phyloP scores from a whole-genome alignment of 2,797 vertebrate species.

The Spinibarbus caldwelli region DNA sequence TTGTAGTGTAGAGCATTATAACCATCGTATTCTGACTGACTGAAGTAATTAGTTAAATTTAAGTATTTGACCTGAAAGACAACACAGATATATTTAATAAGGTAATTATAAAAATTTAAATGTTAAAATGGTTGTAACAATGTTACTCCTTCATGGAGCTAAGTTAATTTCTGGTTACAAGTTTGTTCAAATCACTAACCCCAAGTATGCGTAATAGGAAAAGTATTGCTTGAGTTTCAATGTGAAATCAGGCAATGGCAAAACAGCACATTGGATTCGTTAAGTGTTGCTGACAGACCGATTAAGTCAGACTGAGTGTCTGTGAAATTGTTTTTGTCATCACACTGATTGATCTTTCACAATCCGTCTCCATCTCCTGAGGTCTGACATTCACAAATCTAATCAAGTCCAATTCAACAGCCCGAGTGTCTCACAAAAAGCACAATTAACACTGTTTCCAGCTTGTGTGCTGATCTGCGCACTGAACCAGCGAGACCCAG shows the following conservation, averaged over 20 bases:
- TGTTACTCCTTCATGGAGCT: background rate
- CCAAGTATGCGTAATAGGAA: background rate
- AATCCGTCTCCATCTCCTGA: constrained; percentile 7
- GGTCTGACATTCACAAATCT: constrained; percentile 27
- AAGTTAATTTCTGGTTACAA: background rate
- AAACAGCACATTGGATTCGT: background rate
- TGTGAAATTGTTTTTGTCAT: constrained; percentile 44
- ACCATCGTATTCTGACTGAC: background rate
- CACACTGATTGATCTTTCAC: constrained; percentile 28
- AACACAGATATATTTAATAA: background rate
- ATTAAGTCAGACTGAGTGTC: constrained; percentile 12
- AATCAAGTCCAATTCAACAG: constrained; percentile 13
- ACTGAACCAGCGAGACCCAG: background rate
- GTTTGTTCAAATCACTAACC: background rate
- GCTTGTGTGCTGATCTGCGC: background rate
- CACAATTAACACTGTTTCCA: constrained; percentile 6
- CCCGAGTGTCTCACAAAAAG: background rate
- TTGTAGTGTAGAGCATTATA: background rate
- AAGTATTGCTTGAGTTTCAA: background rate
- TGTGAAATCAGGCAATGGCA: background rate
- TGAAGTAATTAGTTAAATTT: background rate
- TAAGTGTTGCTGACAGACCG: constrained; percentile 18
- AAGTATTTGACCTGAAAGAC: background rate
- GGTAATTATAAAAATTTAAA: background rate
- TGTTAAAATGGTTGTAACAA: background rate